Base-by-base conservation (phyloP, 2,797 vertebrate species). In the Huso huso region DNA sequence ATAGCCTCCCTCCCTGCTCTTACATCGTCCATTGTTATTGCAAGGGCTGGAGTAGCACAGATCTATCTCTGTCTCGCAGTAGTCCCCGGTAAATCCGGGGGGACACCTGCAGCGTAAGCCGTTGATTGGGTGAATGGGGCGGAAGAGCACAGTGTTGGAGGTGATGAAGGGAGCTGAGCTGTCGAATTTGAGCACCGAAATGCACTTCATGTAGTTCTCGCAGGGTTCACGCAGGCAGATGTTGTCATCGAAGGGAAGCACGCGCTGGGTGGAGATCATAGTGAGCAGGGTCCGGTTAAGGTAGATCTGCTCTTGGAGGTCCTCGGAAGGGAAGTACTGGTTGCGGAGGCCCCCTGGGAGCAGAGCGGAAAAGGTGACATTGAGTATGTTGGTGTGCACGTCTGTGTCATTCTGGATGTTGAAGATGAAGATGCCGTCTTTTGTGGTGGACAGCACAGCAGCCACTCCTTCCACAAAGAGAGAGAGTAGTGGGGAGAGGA, bases 191-290 rank as follows among this genome's bases (percentile, higher is more conserved):
- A 98, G 86, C 58, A 99, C 96, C 0, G 97, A 99, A n/a, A 99
- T 95, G 0, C 97, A 99, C 79, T 97, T 97, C 97, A 99, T 99
- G 87, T 99, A 99, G 90, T 99, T 99, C 87, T 99, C 97, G 0
- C 97, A 99, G n/a, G 97, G 97, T 81, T 99, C 96, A 0, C 96
- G 88, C 74, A 99, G 78, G 80, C 97, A 99, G 84, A 99, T 95
- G 88, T 99, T 99, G 86, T 99, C 96, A 0, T 98, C 96, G 0
- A 99, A 99, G 1, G 96, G 96, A 72, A 99, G 87, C 69, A 99
- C 96, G 69, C 94, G 91, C 83, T 99, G 96, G 0, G 89, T 89
- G 1, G 95, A 94, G 72, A 98, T 94, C 58, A 79, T 83, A 37
- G 93, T 86, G 55, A 99, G 87, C 75, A 99, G 86, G 0, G 94